Percentiles rank a stretch among this genome's conserved stretches.
Evolutionary conservation across 2,888 invertebrate species (phyloP).

Genomic region (Acanthococcus lagerstroemiae): DNA sequence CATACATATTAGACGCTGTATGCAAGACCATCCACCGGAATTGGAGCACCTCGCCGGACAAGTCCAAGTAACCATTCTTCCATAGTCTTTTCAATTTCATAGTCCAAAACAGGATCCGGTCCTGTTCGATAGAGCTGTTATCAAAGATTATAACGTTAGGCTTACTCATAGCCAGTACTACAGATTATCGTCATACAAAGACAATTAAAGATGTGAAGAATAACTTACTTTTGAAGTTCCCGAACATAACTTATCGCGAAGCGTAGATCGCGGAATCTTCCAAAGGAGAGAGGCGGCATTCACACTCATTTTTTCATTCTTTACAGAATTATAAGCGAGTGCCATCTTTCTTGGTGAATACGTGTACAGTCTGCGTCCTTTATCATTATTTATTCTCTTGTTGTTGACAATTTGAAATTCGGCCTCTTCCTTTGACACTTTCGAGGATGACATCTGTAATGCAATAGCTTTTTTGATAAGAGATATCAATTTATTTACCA

Average conservation of each 20-base stretch:
- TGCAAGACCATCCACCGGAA: neutral
- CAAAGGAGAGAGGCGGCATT: too few species aligned
- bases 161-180: neutral
- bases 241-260: neutral
- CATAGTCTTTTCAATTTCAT: neutral
- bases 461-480: too few species aligned
- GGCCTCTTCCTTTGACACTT: neutral
- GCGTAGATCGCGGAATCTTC: neutral
- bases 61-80: too few species aligned
- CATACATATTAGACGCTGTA: neutral
- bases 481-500: too few species aligned
- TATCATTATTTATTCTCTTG: neutral
- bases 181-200: neutral
- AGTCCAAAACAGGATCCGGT: neutral
- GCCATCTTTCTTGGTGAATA: neutral
- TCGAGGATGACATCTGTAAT: too few species aligned
- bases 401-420: neutral
- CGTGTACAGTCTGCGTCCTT: neutral
- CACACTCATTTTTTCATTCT: too few species aligned
- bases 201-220: neutral
- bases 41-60: too few species aligned
- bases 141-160: neutral
- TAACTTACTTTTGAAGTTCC: neutral
- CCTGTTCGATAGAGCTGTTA: neutral
- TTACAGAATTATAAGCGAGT: neutral